A percentile compares a stretch with the other conserved stretches of the same genome.
Conservation (phyloP, 1,140 invertebrate species). For the Grapholita molesta region DNA sequence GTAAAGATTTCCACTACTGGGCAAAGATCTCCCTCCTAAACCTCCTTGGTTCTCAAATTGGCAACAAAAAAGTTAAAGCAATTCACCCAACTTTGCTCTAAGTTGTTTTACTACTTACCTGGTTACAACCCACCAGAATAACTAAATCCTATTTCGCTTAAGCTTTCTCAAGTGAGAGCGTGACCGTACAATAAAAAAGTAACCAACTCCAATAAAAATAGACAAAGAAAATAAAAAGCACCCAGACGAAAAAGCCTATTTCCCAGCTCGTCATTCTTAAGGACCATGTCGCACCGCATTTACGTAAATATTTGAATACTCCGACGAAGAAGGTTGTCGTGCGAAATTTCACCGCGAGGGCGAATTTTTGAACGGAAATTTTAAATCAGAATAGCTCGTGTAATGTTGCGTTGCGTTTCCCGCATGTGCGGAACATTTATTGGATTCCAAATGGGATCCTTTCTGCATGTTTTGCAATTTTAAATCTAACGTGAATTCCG, state of each 20-base stretch:
- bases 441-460: constrained; percentile 12
- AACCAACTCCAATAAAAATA: background rate
- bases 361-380: constrained; percentile 29
- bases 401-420: constrained; percentile 16
- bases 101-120: background rate
- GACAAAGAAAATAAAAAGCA: background rate
- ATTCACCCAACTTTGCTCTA: background rate
- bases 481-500: constrained; percentile 4
- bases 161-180: background rate
- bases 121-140: background rate
- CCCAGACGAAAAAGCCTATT: background rate
- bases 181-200: background rate
- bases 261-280: constrained; percentile 14
- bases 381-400: constrained; percentile 23
- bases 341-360: constrained; percentile 24
- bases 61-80: background rate
- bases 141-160: background rate
- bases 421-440: background rate
- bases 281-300: constrained; percentile 20
- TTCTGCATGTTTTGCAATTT: constrained; percentile 14
- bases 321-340: constrained; percentile 21
- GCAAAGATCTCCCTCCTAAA: no score
- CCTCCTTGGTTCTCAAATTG: no score
- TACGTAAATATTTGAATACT: constrained; percentile 41
- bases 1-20: no score